phyloP scores from a whole-genome alignment of 2,113 vertebrate species.

The Podilymbus podiceps region DNA sequence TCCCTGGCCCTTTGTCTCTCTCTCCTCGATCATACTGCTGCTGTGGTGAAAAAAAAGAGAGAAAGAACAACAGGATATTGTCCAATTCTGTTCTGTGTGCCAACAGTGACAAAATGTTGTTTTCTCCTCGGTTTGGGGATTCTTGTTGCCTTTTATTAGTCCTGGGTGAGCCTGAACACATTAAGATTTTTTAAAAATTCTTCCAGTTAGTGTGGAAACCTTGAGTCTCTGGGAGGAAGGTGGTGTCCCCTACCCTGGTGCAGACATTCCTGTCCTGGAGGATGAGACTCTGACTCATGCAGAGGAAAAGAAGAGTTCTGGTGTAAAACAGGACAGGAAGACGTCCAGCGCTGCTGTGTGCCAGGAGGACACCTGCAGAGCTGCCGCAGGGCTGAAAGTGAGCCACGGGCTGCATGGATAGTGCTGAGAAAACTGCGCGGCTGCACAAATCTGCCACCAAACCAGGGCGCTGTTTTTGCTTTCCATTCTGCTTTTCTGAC shows the following conservation, averaged over 20 bases:
- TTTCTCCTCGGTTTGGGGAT: not conserved
- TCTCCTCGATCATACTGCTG: constrained; percentile 5
- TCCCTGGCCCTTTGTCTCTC: constrained; percentile 56
- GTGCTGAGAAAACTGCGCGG: not conserved
- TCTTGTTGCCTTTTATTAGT: not conserved
- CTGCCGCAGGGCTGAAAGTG: constrained; percentile 54
- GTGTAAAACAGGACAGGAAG: constrained; percentile 35
- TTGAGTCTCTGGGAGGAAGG: not conserved
- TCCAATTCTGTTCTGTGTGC: not conserved
- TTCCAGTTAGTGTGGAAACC: not conserved
- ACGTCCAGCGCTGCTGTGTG: not conserved
- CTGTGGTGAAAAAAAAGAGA: constrained; percentile 53
- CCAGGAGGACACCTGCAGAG: constrained; percentile 54
- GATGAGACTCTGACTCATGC: not conserved
- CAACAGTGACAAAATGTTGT: constrained; percentile 62
- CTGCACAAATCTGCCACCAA: not conserved
- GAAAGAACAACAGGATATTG: constrained; percentile 67
- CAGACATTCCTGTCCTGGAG: not conserved
- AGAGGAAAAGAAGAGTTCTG: constrained; percentile 17
- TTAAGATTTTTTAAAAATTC: not conserved
- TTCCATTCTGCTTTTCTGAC: not conserved
- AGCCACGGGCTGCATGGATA: constrained; percentile 25
- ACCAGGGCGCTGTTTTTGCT: not conserved
- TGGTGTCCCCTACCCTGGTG: not conserved
- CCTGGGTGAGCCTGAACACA: not conserved